Evolutionary conservation across 1,140 invertebrate genomes (phyloP).

Genomic region (Drosophila ogumai): DNA sequence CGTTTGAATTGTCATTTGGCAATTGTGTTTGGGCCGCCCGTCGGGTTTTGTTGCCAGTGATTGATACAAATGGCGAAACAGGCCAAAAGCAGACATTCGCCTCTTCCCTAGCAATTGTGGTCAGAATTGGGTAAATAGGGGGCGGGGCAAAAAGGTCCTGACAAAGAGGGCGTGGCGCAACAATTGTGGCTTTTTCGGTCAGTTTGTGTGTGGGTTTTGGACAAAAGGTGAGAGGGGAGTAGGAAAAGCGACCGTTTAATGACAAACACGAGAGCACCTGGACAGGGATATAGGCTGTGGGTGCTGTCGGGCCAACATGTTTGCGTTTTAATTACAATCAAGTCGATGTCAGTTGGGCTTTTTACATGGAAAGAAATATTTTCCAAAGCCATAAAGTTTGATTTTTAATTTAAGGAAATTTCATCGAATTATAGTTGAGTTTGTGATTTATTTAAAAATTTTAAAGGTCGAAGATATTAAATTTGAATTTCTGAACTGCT

Average conservation of each 20-base stretch:
- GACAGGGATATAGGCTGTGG: conserved; percentile 8
- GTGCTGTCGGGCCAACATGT: conserved; percentile 40
- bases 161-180: conserved; percentile 29
- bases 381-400: neutral
- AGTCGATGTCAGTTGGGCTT: conserved; percentile 36
- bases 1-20: conserved; percentile 76
- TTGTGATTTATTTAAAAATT: too few species aligned
- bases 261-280: conserved; percentile 63
- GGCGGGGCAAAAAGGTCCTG: neutral
- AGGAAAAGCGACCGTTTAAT: conserved; percentile 60
- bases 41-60: conserved; percentile 54
- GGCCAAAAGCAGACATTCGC: conserved; percentile 1
- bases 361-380: neutral
- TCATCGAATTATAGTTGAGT: neutral
- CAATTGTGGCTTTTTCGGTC: conserved; percentile 77
- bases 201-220: conserved; percentile 64
- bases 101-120: conserved; percentile 60
- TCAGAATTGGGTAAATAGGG: conserved; percentile 33
- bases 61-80: conserved; percentile 67
- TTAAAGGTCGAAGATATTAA: too few species aligned
- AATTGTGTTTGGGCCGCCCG: conserved; percentile 56
- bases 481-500: neutral
- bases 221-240: neutral
- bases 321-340: conserved; percentile 80
- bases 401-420: neutral